Evolutionary conservation across 1,140 invertebrate genomes (phyloP).

Genomic region (Solenopsis invicta): DNA sequence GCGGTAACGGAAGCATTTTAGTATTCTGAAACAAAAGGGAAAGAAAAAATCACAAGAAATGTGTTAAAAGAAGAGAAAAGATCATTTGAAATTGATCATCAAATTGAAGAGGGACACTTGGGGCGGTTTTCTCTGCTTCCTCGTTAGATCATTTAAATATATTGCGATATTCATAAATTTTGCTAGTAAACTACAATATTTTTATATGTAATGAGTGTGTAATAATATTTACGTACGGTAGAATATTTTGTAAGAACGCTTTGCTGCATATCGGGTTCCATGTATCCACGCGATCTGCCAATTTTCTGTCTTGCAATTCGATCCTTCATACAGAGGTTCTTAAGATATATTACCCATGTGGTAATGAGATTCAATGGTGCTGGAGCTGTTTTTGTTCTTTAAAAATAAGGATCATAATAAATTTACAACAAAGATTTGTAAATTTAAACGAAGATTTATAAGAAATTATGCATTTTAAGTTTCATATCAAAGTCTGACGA

Average conservation of each 20-base stretch:
- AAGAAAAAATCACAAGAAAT: background rate
- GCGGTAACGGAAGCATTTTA: constrained; percentile 70
- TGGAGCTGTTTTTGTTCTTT: constrained; percentile 96
- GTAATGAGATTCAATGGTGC: constrained; percentile 98
- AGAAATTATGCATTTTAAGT: background rate
- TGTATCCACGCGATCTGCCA: constrained; percentile 78
- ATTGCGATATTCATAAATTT: background rate
- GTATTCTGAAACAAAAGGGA: constrained; percentile 69
- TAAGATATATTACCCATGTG: constrained; percentile 94
- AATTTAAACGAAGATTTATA: background rate
- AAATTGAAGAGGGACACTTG: background rate
- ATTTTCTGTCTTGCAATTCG: constrained; percentile 69
- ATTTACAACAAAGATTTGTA: background rate
- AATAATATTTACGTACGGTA: constrained; percentile 28
- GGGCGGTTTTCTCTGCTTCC: background rate
- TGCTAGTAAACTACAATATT: background rate
- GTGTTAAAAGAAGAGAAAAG: background rate
- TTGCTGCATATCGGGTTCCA: constrained; percentile 63
- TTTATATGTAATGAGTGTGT: background rate
- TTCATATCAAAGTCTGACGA: background rate
- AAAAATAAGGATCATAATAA: constrained; percentile 19
- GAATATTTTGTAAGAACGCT: constrained; percentile 68
- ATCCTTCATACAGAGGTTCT: constrained; percentile 85
- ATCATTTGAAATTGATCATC: background rate
- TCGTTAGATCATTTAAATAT: background rate